Evolutionary conservation across 2,888 invertebrate genomes (phyloP), one percentile per base, ranked within the genome.

Genomic region (Antheraea yamamai): DNA sequence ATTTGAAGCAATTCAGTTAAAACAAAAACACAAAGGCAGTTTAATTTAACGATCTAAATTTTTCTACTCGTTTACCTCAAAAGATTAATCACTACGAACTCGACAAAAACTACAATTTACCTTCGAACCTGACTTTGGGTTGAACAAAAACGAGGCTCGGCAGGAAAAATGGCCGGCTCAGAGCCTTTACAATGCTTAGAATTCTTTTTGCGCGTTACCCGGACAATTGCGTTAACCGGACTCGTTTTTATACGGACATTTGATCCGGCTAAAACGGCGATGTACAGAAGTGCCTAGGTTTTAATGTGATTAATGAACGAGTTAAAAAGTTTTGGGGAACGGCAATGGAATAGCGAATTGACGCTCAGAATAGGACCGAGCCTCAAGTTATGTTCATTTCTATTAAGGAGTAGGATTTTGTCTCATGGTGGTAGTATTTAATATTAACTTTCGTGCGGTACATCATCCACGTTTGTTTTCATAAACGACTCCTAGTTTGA

Each of bases 21-120:
- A 39, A 68, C 35, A 68, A 70, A 68, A 70, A 70, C 39, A 35
- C 39, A 39, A 70, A 20, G 2, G 20, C n/a, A 70, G 20, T n/a
- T 35, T 70, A 70, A n/a, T 39, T n/a, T 70, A 39, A 20, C 20
- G 70, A 39, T 68, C 68, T 68, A 39, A 39, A 35, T 70, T 70
- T 70, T 70, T 39, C 39, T 70, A n/a, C 39, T 39, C 70, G 39
- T 39, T 20, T 39, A 66, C 39, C 39, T 70, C 70, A 39, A 39
- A 70, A 39, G 39, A 70, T 70, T 70, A 70, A 70, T 70, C 70
- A 39, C 20, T 66, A 66, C 70, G 18, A 39, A 66, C 30, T 66
- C 70, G 39, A 70, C 70, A 70, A 70, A 70, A 70, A 70, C 39
- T 70, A 70, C 70, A 70, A 70, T 70, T n/a, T 70, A 70, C 70